Evolutionary conservation across 2,888 invertebrate species (phyloP).

Genomic region (Mythimna vitellina): DNA sequence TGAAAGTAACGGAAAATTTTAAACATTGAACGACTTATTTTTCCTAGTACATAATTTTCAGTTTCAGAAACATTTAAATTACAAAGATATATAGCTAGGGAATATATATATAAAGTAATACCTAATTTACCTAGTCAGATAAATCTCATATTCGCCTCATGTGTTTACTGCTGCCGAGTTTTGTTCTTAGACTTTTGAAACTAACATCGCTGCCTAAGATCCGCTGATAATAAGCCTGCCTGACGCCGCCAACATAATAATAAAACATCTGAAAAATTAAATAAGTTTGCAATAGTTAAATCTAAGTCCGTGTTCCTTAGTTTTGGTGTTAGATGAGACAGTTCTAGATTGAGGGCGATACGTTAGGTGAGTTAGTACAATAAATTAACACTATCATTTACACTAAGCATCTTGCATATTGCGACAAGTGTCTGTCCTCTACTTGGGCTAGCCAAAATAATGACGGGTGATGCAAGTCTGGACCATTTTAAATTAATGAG

Average conservation of each 20-base stretch:
- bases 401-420: slow-evolving; percentile 46
- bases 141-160: slow-evolving; percentile 62
- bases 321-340: slow-evolving; percentile 47
- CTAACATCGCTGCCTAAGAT: slow-evolving; percentile 70
- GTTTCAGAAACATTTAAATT: slow-evolving; percentile 55
- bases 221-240: slow-evolving; percentile 74
- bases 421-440: slow-evolving; percentile 33
- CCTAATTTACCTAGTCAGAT: slow-evolving; percentile 61
- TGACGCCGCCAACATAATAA: slow-evolving; percentile 77
- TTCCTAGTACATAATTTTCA: slow-evolving; percentile 56
- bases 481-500: slow-evolving; percentile 33
- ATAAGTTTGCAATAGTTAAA: slow-evolving; percentile 75
- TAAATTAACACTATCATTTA: slow-evolving; percentile 40
- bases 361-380: slow-evolving; percentile 58
- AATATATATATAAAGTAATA: slow-evolving; percentile 67
- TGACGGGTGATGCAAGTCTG: slow-evolving; percentile 35
- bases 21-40: slow-evolving; percentile 57
- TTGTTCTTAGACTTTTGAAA: slow-evolving; percentile 63
- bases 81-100: slow-evolving; percentile 65
- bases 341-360: slow-evolving; percentile 37
- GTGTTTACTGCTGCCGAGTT: slow-evolving; percentile 63
- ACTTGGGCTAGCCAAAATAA: slow-evolving; percentile 32
- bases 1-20: slow-evolving; percentile 33
- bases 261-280: slow-evolving; percentile 82
- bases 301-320: slow-evolving; percentile 57